Conservation (phyloP, 2,888 invertebrate species). For the Scaptomyza reducta region DNA sequence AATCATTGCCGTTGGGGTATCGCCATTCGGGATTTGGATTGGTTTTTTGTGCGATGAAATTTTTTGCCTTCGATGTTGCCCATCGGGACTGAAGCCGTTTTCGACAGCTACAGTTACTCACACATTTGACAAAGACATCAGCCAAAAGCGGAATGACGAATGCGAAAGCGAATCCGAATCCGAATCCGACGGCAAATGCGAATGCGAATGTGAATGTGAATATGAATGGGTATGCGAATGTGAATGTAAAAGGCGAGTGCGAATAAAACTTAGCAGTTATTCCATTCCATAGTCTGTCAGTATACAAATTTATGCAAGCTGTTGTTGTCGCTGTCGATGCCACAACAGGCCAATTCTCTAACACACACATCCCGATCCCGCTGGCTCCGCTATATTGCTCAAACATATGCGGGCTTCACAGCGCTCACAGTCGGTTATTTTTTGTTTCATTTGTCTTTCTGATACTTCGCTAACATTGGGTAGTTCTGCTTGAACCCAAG, state of each 20-base stretch:
- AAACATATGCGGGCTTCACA: conserved; percentile 62
- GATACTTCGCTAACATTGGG: conserved; percentile 6
- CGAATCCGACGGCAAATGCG: conserved; percentile 11
- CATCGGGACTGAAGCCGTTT: conserved; percentile 50
- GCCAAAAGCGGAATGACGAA: conserved; percentile 51
- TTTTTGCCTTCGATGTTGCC: conserved; percentile 9
- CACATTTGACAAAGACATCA: conserved; percentile 66
- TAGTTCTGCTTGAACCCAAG: not conserved
- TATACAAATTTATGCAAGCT: conserved; percentile 75
- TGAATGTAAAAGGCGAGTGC: conserved; percentile 18
- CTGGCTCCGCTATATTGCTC: conserved; percentile 24
- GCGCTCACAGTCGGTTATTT: conserved; percentile 30
- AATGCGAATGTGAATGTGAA: conserved; percentile 10
- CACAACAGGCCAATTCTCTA: conserved; percentile 33
- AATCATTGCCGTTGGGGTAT: conserved; percentile 36
- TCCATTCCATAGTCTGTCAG: conserved; percentile 69
- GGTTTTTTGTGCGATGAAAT: conserved; percentile 8
- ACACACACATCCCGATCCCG: conserved; percentile 12
- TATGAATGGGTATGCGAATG: conserved; percentile 24
- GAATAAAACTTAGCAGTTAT: conserved; percentile 62
- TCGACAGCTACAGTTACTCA: conserved; percentile 38
- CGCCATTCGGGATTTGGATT: conserved; percentile 9
- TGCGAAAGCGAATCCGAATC: conserved; percentile 20
- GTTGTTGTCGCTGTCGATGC: conserved; percentile 42
- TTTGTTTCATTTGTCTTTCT: conserved; percentile 29